Evolutionary conservation across 2,888 invertebrate species (phyloP).

Genomic region (Nebria brevicollis): DNA sequence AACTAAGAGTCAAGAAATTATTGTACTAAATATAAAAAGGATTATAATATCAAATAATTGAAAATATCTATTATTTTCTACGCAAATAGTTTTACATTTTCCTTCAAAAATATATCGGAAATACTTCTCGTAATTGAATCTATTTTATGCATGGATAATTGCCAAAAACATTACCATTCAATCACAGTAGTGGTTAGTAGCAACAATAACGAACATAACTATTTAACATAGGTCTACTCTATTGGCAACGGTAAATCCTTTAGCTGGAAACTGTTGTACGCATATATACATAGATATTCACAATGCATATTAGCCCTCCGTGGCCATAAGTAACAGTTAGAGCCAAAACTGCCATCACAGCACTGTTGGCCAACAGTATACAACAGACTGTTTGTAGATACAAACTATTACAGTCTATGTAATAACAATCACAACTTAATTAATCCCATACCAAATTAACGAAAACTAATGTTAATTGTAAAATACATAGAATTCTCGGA

Average conservation of each 20-base stretch:
- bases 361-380: not conserved
- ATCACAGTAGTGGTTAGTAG: not conserved
- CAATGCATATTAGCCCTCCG: not conserved
- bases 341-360: not conserved
- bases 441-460: not conserved
- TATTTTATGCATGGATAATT: not conserved
- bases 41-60: no score
- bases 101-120: not conserved
- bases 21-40: no score
- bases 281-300: not conserved
- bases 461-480: not conserved
- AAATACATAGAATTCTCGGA: not conserved
- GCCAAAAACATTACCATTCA: not conserved
- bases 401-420: not conserved
- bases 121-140: not conserved
- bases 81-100: no score
- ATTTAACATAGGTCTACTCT: no score
- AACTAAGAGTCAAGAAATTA: no score
- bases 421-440: not conserved
- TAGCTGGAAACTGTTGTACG: not conserved
- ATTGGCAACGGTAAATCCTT: not conserved
- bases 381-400: not conserved
- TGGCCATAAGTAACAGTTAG: not conserved
- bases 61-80: no score
- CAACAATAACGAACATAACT: not conserved